These are phyloP conservation scores for Periplaneta americana DNA, from an alignment of 1,140 invertebrate species.

Conservation along the genomic window DNA sequence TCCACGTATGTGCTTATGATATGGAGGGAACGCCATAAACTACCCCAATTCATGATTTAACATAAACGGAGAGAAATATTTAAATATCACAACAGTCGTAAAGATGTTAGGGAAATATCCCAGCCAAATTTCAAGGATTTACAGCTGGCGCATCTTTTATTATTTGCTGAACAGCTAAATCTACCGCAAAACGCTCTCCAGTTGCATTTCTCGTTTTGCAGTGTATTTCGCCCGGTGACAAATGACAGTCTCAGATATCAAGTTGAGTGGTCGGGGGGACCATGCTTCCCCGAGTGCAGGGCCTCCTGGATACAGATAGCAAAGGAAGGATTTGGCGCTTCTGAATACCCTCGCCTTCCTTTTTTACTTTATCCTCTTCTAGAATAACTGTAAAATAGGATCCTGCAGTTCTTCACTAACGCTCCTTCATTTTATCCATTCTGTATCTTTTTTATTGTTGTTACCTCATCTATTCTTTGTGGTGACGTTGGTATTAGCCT, in stretches of 20 bases:
- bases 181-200: neutral
- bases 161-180: neutral
- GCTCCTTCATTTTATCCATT: neutral
- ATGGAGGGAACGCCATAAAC: too few species aligned
- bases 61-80: too few species aligned
- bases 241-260: neutral
- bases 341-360: neutral
- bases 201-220: neutral
- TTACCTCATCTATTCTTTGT: too few species aligned
- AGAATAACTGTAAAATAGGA: neutral
- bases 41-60: too few species aligned
- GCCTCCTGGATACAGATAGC: neutral
- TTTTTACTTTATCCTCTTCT: neutral
- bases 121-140: neutral
- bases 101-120: neutral
- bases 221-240: neutral
- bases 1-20: too few species aligned
- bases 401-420: neutral
- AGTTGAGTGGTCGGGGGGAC: neutral
- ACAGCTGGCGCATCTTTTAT: neutral
- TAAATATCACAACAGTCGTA: too few species aligned
- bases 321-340: neutral
- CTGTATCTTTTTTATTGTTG: too few species aligned
- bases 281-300: neutral
- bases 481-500: too few species aligned